These are phyloP conservation scores for Anastrepha obliqua DNA, from an alignment of 1,140 invertebrate species.

Conservation along the genomic window DNA sequence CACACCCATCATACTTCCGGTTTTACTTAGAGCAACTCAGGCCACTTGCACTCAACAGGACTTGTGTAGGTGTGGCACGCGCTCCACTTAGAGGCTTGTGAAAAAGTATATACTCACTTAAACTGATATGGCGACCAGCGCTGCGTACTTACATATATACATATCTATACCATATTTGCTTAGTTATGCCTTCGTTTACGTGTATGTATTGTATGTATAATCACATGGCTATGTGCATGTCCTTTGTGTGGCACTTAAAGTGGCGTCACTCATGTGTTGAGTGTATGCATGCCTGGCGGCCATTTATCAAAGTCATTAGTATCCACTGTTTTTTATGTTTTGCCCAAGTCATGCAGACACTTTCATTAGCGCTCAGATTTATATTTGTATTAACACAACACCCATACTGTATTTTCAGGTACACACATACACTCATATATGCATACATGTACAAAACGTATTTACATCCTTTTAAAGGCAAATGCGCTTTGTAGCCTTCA, in stretches of 20 bases:
- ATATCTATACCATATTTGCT: too few species aligned
- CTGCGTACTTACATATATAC: neutral
- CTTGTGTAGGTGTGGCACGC: conserved; percentile 7
- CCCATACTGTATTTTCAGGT: too few species aligned
- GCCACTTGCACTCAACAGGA: neutral
- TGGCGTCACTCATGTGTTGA: conserved; percentile 37
- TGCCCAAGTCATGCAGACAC: conserved; percentile 3
- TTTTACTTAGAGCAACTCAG: neutral
- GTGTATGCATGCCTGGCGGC: conserved; percentile 46
- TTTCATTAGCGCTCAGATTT: neutral
- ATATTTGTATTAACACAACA: neutral
- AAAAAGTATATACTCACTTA: conserved; percentile 19
- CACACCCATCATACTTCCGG: neutral
- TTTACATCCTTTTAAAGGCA: too few species aligned
- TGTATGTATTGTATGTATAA: neutral
- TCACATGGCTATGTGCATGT: neutral
- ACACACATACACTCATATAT: too few species aligned
- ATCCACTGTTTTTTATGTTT: conserved; percentile 1
- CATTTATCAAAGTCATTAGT: conserved; percentile 48
- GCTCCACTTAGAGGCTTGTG: conserved; percentile 17
- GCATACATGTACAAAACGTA: too few species aligned
- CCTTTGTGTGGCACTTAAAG: neutral
- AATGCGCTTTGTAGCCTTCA: too few species aligned
- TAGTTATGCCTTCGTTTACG: neutral
- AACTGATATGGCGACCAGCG: conserved; percentile 2